Base-by-base conservation (phyloP, 2,113 vertebrate species). In the Poicephalus meyeri region DNA sequence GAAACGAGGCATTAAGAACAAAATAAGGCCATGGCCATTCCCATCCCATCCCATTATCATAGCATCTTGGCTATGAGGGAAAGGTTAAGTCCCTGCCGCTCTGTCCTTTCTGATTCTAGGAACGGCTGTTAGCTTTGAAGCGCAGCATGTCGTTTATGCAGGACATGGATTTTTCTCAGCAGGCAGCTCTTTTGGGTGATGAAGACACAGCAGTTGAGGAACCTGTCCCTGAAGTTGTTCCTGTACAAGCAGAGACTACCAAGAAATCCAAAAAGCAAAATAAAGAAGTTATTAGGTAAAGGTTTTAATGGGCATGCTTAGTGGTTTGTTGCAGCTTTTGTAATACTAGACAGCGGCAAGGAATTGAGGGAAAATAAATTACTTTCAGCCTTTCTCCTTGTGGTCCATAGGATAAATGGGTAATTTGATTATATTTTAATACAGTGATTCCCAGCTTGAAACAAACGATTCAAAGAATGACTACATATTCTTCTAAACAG, bases 111-210 rank as follows among this genome's bases (percentile, higher is more conserved):
- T 98, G 97, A 97, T 98, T 98, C 96, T 98, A 99, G 99, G 99
- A 99, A 97, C 99, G 99, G 96, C 99, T 99, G 95, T 98, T 99
- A 98, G 99, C 99, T 98, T 98, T 99, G 98, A 99, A 99, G 99
- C 99, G 99, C 98, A 99, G 99, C 99, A 98, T 99, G 99, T 99
- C 99, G 98, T 99, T 99, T 98, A 99, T 99, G 99, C 99, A 99
- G 98, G 99, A 99, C 98, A 99, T 99, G 99, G 99, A 99, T 98
- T 99, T 99, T 95, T 99, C 99, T 98, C 99, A 99, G 98, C 99
- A 99, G 98, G 99, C 99, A 94, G 99, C 99, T 96, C 99, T 99
- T 97, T 95, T 99, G 98, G 99, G 99, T 31, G 98, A 98, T 64
- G 99, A 99, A 96, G 99, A 99, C 77, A 97, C 98, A 50, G 94